phyloP scores from a whole-genome alignment of 2,888 invertebrate species.

The Halictus ligatus region DNA sequence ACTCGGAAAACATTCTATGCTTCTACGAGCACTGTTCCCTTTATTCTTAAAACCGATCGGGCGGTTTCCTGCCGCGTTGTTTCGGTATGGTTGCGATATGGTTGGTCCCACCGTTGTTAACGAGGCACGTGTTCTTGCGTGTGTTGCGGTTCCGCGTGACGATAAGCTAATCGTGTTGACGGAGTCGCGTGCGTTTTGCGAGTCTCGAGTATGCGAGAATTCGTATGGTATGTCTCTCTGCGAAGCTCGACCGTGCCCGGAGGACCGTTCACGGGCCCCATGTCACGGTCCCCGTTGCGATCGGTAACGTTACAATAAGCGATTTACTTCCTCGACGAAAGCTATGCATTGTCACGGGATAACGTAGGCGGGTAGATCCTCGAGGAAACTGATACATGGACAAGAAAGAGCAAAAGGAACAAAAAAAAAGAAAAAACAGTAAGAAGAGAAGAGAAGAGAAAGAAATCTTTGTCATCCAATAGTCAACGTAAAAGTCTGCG shows the following conservation, averaged over 20 bases:
- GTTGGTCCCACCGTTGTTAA: background rate
- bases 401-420: constrained; percentile 20
- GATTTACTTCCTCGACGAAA: constrained; percentile 37
- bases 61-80: background rate
- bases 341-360: constrained; percentile 20
- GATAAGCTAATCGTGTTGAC: constrained; percentile 51
- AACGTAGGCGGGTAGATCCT: constrained; percentile 8
- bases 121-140: constrained; percentile 21
- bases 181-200: constrained; percentile 40
- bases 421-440: constrained; percentile 20
- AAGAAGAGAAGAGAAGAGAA: constrained; percentile 56
- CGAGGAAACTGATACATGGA: constrained; percentile 9
- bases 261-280: constrained; percentile 25
- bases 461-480: constrained; percentile 75
- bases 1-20: background rate
- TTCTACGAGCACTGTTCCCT: background rate
- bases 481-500: constrained; percentile 73
- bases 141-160: constrained; percentile 40
- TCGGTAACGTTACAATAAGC: constrained; percentile 52
- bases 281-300: constrained; percentile 31
- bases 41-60: background rate
- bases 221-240: constrained; percentile 62
- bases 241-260: constrained; percentile 46
- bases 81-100: background rate
- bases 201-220: constrained; percentile 39